Conservation (phyloP, 2,113 vertebrate genomes). For the Candoia aspera region DNA sequence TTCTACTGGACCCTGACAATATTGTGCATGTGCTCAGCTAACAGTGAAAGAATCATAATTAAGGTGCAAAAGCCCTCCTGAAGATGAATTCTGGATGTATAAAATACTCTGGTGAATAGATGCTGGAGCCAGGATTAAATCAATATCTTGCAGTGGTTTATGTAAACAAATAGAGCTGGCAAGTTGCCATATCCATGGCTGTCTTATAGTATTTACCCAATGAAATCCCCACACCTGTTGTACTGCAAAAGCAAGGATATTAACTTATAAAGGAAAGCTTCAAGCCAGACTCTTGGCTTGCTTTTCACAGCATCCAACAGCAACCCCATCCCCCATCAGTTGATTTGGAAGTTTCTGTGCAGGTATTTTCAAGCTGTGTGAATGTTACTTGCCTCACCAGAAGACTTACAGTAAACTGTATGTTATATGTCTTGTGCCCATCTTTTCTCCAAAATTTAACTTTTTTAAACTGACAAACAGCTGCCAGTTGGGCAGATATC, state of each 20-base stretch:
- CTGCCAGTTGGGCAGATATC: background rate
- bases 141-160: constrained; percentile 72
- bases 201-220: constrained; percentile 55
- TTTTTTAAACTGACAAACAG: background rate
- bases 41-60: constrained; percentile 37
- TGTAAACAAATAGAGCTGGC: constrained; percentile 71
- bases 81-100: constrained; percentile 68
- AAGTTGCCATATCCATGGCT: constrained; percentile 38
- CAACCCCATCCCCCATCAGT: accelerated
- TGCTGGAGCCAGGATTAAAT: constrained; percentile 70
- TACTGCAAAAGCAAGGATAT: constrained; percentile 57
- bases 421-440: background rate
- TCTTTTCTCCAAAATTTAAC: background rate
- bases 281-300: background rate
- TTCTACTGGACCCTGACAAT: background rate
- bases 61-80: constrained; percentile 64
- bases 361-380: background rate
- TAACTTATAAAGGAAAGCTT: constrained; percentile 57
- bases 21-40: background rate
- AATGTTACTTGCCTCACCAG: background rate
- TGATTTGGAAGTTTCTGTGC: background rate
- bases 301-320: accelerated
- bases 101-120: constrained; percentile 64
- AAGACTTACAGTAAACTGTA: background rate
- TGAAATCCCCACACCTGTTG: constrained; percentile 60